Evolutionary conservation across 2,113 vertebrate genomes (phyloP), one percentile per base, ranked within the genome.

Genomic region (Neogale vison): DNA sequence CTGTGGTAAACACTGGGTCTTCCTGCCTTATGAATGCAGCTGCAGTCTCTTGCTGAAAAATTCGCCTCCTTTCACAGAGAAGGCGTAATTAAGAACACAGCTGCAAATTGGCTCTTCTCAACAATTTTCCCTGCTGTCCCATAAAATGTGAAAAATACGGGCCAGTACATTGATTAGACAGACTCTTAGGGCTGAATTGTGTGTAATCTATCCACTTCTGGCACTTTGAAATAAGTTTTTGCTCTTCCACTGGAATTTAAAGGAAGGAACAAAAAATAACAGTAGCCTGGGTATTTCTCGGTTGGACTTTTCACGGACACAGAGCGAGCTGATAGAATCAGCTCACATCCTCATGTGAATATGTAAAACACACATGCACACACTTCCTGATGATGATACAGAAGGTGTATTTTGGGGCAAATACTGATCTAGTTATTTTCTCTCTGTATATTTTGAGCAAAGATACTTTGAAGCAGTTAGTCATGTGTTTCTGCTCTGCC

Each of bases 111-210:
- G 95, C 96, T 98, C 96, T 97, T 98, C 98, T 97, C 97, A 94
- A 95, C 96, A 97, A 93, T 96, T 98, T 98, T 87, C 98, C 97
- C 98, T 21, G 76, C 96, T 98, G 97, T 97, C 98, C 98, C 97
- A 97, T 98, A 98, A 98, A 98, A 98, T 90, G 98, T 98, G 97
- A 97, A 95, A 97, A 98, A 98, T 97, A 96, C 72, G 83, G 98
- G 97, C 98, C 98, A 97, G 97, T 96, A 96, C 97, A 92, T 98
- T 98, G 98, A 98, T 98, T 98, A 98, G 97, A 92, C 89, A 98
- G 94, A 95, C 96, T 96, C 92, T 97, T 83, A 18, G 96, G 97
- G 90, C 79, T 97, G 96, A 97, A 95, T 97, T 97, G 94, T 92
- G 81, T 97, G 85, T 74, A 84, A 96, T 98, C 97, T 97, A 55